A percentile compares a stretch with the other conserved stretches of the same genome.
Evolutionary conservation across 2,113 vertebrate species (phyloP).

Genomic region (Vombatus ursinus): DNA sequence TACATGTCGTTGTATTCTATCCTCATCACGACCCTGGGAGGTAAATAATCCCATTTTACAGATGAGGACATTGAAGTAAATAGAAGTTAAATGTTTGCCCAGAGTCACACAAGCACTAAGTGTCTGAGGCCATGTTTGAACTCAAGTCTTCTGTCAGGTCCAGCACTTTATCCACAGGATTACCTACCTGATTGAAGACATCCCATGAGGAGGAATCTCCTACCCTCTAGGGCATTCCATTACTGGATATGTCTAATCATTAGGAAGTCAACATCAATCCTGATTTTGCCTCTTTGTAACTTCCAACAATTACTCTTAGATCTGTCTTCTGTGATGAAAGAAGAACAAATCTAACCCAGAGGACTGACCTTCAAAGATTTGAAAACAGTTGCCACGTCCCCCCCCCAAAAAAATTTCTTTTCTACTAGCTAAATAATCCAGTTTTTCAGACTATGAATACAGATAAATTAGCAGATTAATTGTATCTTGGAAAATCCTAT

Average conservation of each 20-base stretch:
- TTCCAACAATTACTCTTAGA: not conserved
- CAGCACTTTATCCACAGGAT: not conserved
- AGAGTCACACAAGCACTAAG: not conserved
- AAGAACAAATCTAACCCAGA: not conserved
- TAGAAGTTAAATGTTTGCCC: not conserved
- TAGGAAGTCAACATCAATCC: not conserved
- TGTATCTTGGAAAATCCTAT: slow-evolving; percentile 17
- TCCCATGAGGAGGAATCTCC: not conserved
- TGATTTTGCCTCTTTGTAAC: not conserved
- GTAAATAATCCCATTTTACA: not conserved
- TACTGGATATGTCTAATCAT: not conserved
- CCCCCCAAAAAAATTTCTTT: not conserved
- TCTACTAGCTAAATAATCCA: slow-evolving; percentile 26
- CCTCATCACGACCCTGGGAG: not conserved
- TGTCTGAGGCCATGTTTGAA: not conserved
- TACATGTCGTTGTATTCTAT: not conserved
- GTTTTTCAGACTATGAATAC: slow-evolving; percentile 37
- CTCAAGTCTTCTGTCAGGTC: not conserved
- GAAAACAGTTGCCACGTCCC: not conserved
- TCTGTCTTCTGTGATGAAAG: not conserved
- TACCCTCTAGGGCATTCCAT: not conserved
- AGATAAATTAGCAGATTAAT: slow-evolving; percentile 25
- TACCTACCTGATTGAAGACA: not conserved
- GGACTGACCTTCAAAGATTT: not conserved
- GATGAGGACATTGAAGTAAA: not conserved